A percentile compares a stretch with the other conserved stretches of the same genome.
Evolutionary conservation across 2,113 vertebrate genomes (phyloP).

Genomic region (Halichoerus grypus): DNA sequence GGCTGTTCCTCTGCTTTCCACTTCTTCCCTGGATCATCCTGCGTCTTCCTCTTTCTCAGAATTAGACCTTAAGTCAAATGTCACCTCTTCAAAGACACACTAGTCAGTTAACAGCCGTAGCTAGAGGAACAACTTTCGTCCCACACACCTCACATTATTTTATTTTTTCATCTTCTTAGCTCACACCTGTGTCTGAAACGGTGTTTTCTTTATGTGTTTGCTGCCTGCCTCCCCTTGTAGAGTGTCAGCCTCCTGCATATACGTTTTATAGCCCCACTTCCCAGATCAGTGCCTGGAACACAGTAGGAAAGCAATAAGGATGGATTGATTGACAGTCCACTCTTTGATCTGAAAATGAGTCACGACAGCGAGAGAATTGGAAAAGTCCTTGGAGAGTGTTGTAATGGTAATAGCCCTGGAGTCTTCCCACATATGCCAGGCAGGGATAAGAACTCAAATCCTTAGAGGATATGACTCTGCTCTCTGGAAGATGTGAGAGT

Average conservation of each 20-base stretch:
- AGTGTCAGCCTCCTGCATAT: neutral
- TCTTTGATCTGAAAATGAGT: neutral
- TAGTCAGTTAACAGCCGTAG: neutral
- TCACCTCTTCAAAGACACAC: neutral
- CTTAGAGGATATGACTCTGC: neutral
- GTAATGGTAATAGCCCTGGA: neutral
- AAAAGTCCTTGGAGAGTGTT: neutral
- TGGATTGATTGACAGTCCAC: neutral
- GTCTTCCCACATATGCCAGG: rapidly evolving
- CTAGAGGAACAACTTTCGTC: neutral
- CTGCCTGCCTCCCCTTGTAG: neutral
- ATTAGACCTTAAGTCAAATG: neutral
- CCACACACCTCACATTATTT: neutral
- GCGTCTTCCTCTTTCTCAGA: neutral
- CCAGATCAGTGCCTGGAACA: neutral
- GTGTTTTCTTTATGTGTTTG: neutral
- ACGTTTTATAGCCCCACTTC: neutral
- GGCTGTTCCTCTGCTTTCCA: neutral
- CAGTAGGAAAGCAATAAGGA: neutral
- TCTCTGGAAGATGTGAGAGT: neutral
- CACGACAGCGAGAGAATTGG: neutral
- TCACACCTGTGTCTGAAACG: neutral
- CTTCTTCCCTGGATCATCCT: neutral
- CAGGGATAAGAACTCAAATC: neutral
- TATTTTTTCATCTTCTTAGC: neutral